These are phyloP conservation scores for Eulemur rufifrons DNA, from an alignment of 2,113 vertebrate genomes.

Conservation along the genomic window DNA sequence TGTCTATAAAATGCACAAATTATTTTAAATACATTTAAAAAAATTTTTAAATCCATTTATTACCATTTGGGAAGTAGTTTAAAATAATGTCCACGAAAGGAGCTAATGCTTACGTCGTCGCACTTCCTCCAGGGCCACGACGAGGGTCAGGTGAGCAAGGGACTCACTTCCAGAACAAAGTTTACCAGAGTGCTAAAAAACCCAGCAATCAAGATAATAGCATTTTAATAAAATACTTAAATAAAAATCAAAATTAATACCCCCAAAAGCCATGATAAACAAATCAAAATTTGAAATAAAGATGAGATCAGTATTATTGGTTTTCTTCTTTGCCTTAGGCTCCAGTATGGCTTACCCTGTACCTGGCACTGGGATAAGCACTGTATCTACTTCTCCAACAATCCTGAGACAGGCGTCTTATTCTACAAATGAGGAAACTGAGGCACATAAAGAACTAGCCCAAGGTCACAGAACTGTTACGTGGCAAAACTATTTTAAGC, in stretches of 20 bases:
- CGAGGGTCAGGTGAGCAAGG: background rate
- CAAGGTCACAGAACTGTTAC: background rate
- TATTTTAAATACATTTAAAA: background rate
- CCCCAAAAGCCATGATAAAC: background rate
- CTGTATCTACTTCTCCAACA: background rate
- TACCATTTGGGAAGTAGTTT: background rate
- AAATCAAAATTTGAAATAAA: conserved; percentile 1
- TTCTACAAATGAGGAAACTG: background rate
- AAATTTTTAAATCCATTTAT: background rate
- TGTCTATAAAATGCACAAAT: conserved; percentile 1
- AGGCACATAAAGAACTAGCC: background rate
- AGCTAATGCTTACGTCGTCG: background rate
- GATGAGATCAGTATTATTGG: background rate
- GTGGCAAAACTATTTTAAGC: background rate
- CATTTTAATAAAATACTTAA: background rate
- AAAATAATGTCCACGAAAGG: background rate
- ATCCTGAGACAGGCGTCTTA: background rate
- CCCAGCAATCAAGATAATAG: background rate
- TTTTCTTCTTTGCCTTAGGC: background rate
- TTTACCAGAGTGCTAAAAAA: background rate
- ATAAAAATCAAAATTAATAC: background rate
- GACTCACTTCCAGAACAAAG: background rate
- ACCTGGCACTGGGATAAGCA: background rate
- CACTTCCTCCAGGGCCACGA: background rate
- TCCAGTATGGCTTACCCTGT: background rate